Evolutionary conservation across 1,140 invertebrate species (phyloP).

Genomic region (Stegodyphus mimosarum): DNA sequence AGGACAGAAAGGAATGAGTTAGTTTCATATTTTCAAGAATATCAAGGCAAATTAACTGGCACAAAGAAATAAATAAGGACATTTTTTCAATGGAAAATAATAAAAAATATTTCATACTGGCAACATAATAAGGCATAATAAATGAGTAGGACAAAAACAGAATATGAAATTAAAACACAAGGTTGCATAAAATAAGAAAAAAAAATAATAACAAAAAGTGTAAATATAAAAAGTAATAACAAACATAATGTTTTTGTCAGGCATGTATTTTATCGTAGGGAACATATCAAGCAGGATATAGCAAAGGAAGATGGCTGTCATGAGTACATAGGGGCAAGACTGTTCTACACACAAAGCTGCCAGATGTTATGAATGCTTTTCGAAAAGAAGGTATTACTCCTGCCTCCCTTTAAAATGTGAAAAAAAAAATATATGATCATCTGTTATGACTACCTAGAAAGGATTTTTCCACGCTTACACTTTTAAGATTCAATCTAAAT

Average conservation of each 20-base stretch:
- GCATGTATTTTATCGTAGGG: neutral
- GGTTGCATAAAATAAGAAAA: neutral
- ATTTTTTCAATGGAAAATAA: neutral
- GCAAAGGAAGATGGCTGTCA: conserved; percentile 36
- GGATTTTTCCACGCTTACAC: no score
- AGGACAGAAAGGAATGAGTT: conserved; percentile 9
- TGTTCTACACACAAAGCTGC: conserved; percentile 25
- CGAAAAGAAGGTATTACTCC: no score
- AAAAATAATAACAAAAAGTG: neutral
- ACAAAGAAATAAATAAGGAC: neutral
- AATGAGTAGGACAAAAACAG: neutral
- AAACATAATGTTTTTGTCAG: no score
- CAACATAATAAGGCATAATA: neutral
- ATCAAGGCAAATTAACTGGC: conserved; percentile 26
- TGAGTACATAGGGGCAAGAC: neutral
- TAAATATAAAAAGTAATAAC: neutral
- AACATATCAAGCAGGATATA: neutral
- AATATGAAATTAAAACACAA: neutral
- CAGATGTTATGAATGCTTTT: conserved; percentile 4
- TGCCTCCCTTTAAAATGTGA: no score
- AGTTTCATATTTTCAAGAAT: conserved; percentile 13
- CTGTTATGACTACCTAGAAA: no score
- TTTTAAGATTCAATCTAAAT: no score
- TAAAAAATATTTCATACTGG: neutral
- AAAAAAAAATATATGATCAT: no score